Evolutionary conservation across 2,797 vertebrate species (phyloP), one percentile per base, ranked within the genome.

Genomic region (Sphenodon punctatus): DNA sequence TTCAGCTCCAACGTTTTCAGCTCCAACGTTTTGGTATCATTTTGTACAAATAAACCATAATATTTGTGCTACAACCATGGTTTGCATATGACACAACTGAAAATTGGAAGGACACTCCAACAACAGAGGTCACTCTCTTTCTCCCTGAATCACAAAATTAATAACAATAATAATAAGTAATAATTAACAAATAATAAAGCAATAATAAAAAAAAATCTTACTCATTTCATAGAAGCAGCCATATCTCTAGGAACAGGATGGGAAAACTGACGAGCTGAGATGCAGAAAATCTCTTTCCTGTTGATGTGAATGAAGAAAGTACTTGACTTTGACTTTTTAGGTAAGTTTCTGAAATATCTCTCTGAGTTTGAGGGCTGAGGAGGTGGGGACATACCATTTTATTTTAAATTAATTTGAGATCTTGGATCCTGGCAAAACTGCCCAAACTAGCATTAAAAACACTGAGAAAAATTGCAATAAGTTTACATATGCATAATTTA

Each of bases 251-350:
- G 49, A 80, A 70, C 8, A 63, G 36, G n/a, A 67, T 53, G 51
- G 38, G 51, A 86, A 86, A 71, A 2, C 5, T 3, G 38, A 59
- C 58, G 70, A 53, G 69, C 20, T 42, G 20, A 67, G 42, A 73
- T 61, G 27, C 20, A 56, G 17, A 3, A 48, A 79, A 59, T 61
- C 36, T 25, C 30, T 27, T 77, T 78, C 48, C 78, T 78, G 16
- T 11, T 70, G 67, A 61, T 66, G 79, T 79, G 72, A 34, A 49
- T 10, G 65, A 60, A 23, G 10, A 13, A 82, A 77, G 34, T 22
- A 43, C 56, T 43, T 19, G 23, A 10, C 10, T 75, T 70, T 78
- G 10, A 70, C 22, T 19, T 39, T 22, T 20, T 58, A 17, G 61
- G 41, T 32, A 8, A 43, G 27, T n/a, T 30, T 53, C 41, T 55